Evolutionary conservation across 2,113 vertebrate genomes (phyloP).

Genomic region (Nerophis ophidion): DNA sequence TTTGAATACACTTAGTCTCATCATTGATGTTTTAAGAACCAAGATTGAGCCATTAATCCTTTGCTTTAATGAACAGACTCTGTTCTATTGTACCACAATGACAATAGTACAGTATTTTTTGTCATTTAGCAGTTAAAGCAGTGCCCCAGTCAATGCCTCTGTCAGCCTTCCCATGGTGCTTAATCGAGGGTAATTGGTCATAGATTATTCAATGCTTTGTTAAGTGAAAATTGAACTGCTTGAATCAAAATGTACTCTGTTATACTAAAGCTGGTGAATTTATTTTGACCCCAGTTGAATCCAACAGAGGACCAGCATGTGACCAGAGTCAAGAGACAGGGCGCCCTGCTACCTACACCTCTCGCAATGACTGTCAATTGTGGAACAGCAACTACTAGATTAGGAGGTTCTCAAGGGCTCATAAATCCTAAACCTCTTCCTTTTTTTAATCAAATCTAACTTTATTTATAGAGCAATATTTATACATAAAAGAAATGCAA

Average conservation of each 20-base stretch:
- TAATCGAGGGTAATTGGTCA: conserved; percentile 20
- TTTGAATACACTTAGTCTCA: not conserved
- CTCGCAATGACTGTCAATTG: conserved; percentile 40
- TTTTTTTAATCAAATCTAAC: conserved; percentile 13
- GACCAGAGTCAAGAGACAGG: conserved; percentile 17
- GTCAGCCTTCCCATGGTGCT: conserved; percentile 2
- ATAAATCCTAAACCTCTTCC: conserved; percentile 22
- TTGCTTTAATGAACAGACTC: conserved; percentile 13
- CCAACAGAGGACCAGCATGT: conserved; percentile 12
- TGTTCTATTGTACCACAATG: conserved; percentile 10
- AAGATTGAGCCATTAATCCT: not conserved
- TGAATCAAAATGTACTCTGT: conserved; percentile 18
- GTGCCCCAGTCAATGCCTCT: conserved; percentile 14
- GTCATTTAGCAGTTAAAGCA: conserved; percentile 7
- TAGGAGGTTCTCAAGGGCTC: conserved; percentile 24
- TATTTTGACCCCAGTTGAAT: conserved; percentile 13
- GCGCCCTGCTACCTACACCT: conserved; percentile 20
- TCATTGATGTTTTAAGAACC: not conserved
- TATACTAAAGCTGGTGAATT: conserved; percentile 14
- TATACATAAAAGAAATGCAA: too few species aligned
- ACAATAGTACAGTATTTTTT: conserved; percentile 11
- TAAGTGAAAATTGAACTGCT: conserved; percentile 21
- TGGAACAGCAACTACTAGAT: conserved; percentile 20
- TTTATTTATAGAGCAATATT: too few species aligned
- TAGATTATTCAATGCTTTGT: conserved; percentile 23